phyloP scores from a whole-genome alignment of 2,888 invertebrate genomes.

The Drosophila ustulata region DNA sequence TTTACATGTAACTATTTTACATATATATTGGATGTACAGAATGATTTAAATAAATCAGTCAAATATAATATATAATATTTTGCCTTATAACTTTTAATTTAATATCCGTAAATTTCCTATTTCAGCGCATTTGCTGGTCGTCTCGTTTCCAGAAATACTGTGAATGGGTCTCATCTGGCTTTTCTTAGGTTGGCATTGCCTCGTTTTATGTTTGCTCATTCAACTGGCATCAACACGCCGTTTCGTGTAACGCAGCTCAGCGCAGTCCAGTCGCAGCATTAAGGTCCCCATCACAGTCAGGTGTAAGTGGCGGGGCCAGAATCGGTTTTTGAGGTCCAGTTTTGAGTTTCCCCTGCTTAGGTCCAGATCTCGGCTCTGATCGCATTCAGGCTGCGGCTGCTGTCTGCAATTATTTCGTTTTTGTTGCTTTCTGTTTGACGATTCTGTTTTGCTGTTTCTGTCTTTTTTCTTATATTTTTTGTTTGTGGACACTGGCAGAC shows the following conservation, averaged over 20 bases:
- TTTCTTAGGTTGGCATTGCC: slow-evolving; percentile 13
- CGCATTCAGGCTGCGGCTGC: slow-evolving; percentile 48
- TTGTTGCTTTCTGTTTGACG: slow-evolving; percentile 4
- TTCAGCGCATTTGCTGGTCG: slow-evolving; percentile 20
- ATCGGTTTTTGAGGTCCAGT: slow-evolving; percentile 24
- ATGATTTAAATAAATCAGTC: no score
- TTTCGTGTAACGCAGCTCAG: slow-evolving; percentile 60
- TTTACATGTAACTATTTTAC: no score
- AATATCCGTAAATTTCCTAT: no score
- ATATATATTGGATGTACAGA: no score
- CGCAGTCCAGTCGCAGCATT: neutral
- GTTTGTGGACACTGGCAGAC: slow-evolving; percentile 30
- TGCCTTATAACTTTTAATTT: no score
- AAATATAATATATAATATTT: no score
- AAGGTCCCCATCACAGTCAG: slow-evolving; percentile 2
- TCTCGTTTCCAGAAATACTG: neutral
- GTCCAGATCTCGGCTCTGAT: slow-evolving; percentile 40
- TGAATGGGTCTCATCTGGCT: neutral
- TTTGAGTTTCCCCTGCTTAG: slow-evolving; percentile 16
- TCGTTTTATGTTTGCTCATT: slow-evolving; percentile 63
- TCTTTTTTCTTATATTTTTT: slow-evolving; percentile 9
- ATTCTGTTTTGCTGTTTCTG: neutral
- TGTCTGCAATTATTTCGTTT: slow-evolving; percentile 62
- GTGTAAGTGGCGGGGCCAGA: slow-evolving; percentile 28
- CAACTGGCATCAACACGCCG: slow-evolving; percentile 76